Evolutionary conservation across 2,888 invertebrate species (phyloP), one percentile per base, ranked within the genome.

Genomic region (Hartigia nigra): DNA sequence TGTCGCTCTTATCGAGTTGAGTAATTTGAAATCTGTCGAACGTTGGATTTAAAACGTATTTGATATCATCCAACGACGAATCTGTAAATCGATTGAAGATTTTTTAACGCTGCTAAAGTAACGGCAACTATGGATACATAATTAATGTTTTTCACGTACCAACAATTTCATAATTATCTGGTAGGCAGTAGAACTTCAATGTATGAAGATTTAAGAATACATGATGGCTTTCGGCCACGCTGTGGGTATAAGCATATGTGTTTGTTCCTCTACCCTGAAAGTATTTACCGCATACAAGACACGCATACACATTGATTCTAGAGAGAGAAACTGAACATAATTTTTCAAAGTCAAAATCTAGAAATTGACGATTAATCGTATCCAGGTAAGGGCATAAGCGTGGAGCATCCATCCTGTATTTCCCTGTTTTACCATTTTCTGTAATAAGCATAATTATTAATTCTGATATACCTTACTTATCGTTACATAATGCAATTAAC

Each of bases 331-430:
- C 97, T 0, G 99, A 99, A 91, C 99, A 99, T 35, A 99, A 92
- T 91, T 99, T 99, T 92, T 99, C 99, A 93, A 99, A 99, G 93
- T 99, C 99, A 93, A 99, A 99, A 92, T 99, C 99, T 81, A 99
- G 92, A 81, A 98, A 95, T 87, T 98, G 97, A 77, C 99, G 94
- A 92, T 99, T 99, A 81, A 99, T 99, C 1, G 99, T 99, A 89
- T 99, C 99, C 88, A 99, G 93, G 90, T 99, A 99, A 0, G 99
- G 99, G 89, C 99, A 99, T 74, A 97, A 93, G 78, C 96, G 93
- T 55, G 91, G 91, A 31, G 84, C 87, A 69, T 87, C 80, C 14
- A 76, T 77, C 75, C 78, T 79, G 12, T 31, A 70, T 31, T 77
- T 82, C 37, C 70, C 39, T 12, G 35, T 74, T 31, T 69, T 69